These are phyloP conservation scores for Griposia aprilina DNA, from an alignment of 2,888 invertebrate species.

Conservation along the genomic window DNA sequence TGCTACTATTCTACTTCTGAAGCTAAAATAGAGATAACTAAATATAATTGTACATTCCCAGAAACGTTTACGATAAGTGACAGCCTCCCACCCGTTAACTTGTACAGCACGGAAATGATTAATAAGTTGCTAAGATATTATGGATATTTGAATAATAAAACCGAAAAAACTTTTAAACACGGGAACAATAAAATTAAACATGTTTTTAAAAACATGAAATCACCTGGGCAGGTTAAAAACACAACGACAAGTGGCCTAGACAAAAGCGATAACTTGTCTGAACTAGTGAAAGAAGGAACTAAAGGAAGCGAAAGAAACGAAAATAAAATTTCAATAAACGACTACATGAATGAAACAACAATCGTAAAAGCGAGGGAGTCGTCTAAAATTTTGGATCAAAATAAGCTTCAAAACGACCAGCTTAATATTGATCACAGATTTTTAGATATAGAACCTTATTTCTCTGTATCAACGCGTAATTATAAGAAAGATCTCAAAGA, in stretches of 20 bases:
- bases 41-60: slow-evolving; percentile 88
- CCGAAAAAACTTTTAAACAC: slow-evolving; percentile 79
- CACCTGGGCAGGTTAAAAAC: slow-evolving; percentile 54
- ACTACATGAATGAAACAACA: slow-evolving; percentile 79
- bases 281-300: slow-evolving; percentile 67
- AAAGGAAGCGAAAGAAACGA: slow-evolving; percentile 70
- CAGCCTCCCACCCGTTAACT: slow-evolving; percentile 87
- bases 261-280: slow-evolving; percentile 61
- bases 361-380: slow-evolving; percentile 78
- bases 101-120: slow-evolving; percentile 89
- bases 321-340: slow-evolving; percentile 75
- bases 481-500: slow-evolving; percentile 71
- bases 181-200: slow-evolving; percentile 71
- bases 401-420: slow-evolving; percentile 81
- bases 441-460: slow-evolving; percentile 76
- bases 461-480: slow-evolving; percentile 69
- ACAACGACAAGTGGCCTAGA: slow-evolving; percentile 52
- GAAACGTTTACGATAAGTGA: slow-evolving; percentile 89
- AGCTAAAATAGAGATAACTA: slow-evolving; percentile 84
- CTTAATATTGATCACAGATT: slow-evolving; percentile 80
- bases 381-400: slow-evolving; percentile 82
- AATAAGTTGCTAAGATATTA: slow-evolving; percentile 87
- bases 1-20: slow-evolving; percentile 87
- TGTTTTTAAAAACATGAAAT: slow-evolving; percentile 50
- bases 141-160: slow-evolving; percentile 87